phyloP scores from a whole-genome alignment of 2,797 vertebrate genomes.

The Rhynchonycteris naso region DNA sequence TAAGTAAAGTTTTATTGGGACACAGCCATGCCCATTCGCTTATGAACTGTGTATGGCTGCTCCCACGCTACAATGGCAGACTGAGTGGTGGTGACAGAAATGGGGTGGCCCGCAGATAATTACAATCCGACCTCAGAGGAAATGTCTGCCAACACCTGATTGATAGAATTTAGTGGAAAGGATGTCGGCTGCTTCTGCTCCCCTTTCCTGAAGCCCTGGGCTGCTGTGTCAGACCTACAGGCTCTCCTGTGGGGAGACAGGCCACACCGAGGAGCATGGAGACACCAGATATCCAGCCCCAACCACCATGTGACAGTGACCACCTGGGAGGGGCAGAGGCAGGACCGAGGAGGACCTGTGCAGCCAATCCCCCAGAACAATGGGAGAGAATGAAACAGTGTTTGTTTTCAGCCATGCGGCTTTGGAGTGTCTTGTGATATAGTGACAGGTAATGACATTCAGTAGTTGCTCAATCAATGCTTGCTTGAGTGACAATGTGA shows the following conservation, averaged over 20 bases:
- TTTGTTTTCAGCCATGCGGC: not conserved
- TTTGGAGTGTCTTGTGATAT: not conserved
- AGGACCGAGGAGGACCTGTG: not conserved
- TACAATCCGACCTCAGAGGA: not conserved
- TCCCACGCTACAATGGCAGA: rapidly evolving
- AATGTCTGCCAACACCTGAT: not conserved
- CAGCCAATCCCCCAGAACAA: not conserved
- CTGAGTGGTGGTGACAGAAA: not conserved
- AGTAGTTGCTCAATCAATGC: not conserved
- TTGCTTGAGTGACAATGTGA: not conserved
- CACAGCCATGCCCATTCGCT: rapidly evolving
- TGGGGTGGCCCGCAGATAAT: too few species aligned
- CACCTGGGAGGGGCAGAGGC: not conserved
- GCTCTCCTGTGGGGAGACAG: not conserved
- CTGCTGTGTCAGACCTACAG: not conserved
- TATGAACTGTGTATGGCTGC: not conserved
- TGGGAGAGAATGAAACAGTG: not conserved
- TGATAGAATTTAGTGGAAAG: not conserved
- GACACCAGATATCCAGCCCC: not conserved
- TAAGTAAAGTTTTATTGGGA: not conserved
- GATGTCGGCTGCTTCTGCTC: not conserved
- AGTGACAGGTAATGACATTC: not conserved
- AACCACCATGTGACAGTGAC: rapidly evolving
- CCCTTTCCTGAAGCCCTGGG: not conserved
- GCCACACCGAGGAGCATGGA: rapidly evolving